phyloP scores from a whole-genome alignment of 2,888 invertebrate species.

The Drosophila mettleri region DNA sequence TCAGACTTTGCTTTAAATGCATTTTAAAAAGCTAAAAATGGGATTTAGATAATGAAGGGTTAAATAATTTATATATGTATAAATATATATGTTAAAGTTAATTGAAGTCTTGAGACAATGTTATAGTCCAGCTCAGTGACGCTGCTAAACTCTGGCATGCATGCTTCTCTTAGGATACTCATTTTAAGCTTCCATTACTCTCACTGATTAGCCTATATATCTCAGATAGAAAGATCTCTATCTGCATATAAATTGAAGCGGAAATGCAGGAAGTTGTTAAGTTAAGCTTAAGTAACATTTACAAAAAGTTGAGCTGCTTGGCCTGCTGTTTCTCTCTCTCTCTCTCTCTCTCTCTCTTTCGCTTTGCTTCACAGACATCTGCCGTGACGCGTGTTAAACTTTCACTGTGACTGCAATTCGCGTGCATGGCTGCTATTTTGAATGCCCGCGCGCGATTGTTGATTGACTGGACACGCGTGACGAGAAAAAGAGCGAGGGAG shows the following conservation, averaged over 20 bases:
- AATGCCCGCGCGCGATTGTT: conserved; percentile 51
- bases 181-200: neutral
- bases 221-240: neutral
- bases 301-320: neutral
- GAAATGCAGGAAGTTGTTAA: conserved; percentile 10
- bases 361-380: conserved; percentile 1
- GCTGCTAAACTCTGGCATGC: too few relatives aligned
- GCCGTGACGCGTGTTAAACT: conserved; percentile 60
- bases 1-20: conserved; percentile 1
- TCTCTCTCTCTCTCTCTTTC: neutral
- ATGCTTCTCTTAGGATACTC: neutral
- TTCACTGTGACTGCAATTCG: conserved; percentile 60
- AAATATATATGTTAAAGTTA: too few relatives aligned
- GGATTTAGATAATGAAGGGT: neutral
- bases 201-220: neutral
- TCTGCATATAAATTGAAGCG: neutral
- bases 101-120: too few relatives aligned
- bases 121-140: neutral
- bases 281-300: neutral
- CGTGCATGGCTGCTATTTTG: conserved; percentile 69
- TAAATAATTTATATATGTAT: neutral
- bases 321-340: neutral
- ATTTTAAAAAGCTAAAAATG: conserved; percentile 8
- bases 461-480: conserved; percentile 69
- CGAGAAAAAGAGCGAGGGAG: conserved; percentile 1